Base-by-base conservation (phyloP, 2,113 vertebrate species). In the Rhinopomastus cyanomelas region DNA sequence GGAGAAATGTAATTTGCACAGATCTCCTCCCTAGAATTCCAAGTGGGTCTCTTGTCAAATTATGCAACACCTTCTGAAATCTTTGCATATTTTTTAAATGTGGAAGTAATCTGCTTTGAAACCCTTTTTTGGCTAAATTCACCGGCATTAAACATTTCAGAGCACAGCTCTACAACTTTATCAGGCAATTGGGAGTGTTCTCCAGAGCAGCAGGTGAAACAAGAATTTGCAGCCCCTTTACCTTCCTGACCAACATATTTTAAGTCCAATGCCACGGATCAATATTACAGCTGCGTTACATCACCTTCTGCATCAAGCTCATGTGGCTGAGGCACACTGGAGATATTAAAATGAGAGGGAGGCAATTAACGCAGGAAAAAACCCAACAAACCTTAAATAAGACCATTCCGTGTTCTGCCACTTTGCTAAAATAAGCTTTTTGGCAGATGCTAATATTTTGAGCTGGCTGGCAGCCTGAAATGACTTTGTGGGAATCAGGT, bases 391-490 rank as follows among this genome's bases (percentile, higher is more conserved):
- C 34, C 44, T 94, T 90, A 89, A 91, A 89, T 73, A 89, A 89
- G 93, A 77, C 6, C 14, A 30, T 82, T 85, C 56, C 25, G 39
- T 23, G 92, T 91, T 82, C 55, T 64, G 55, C 67, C 39, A 60
- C 61, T 82, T 77, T 78, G 16, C 76, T 89, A 91, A 91, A 89
- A 86, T 89, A 88, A 86, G 65, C 82, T 55, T 81, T 85, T 73
- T 78, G 62, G 82, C 82, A 93, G 76, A 81, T 91, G 66, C 25
- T 89, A 77, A 91, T 80, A 77, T 67, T 91, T 53, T 71, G 71
- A 95, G 69, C 46, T 82, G 71, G 66, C 73, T 90, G 82, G 19
- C 49, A 93, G 65, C 85, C 88, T 81, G 53, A 87, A 94, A 56
- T 64, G 39, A 39, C 19, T 74, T 78, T 74, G 26, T 83, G 36